Percentiles rank a stretch among this genome's conserved stretches.
These are phyloP conservation scores for Bicyclus anynana DNA, from an alignment of 1,140 invertebrate species.

Conservation along the genomic window DNA sequence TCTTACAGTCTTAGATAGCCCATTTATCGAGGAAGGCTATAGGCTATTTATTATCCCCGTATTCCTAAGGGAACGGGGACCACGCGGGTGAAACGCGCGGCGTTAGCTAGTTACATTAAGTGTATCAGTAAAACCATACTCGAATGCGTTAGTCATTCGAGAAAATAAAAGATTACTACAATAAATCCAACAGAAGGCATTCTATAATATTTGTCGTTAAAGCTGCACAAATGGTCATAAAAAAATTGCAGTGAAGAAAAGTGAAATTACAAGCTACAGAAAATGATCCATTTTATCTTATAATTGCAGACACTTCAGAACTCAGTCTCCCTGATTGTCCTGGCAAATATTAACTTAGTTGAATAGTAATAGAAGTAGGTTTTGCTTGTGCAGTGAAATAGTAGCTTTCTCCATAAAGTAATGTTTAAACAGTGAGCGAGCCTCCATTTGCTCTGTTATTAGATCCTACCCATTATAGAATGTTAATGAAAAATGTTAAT, in stretches of 20 bases:
- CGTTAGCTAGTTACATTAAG: too few species aligned
- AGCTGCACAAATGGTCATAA: not conserved
- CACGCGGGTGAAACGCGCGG: too few species aligned
- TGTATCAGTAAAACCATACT: too few species aligned
- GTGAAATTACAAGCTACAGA: not conserved
- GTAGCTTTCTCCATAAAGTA: slow-evolving; percentile 12
- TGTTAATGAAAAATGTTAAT: slow-evolving; percentile 7
- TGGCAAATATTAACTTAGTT: not conserved
- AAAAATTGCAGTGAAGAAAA: not conserved
- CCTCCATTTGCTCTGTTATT: slow-evolving; percentile 9
- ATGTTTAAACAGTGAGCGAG: slow-evolving; percentile 3
- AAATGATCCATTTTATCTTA: slow-evolving; percentile 5
- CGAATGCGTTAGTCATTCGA: too few species aligned
- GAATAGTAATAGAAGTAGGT: not conserved
- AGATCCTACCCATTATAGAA: slow-evolving; percentile 9
- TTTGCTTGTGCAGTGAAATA: not conserved
- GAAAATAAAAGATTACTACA: too few species aligned
- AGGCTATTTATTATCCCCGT: too few species aligned
- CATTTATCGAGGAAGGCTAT: too few species aligned
- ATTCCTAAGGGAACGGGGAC: too few species aligned
- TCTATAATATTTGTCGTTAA: not conserved
- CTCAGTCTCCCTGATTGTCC: not conserved
- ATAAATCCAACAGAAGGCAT: too few species aligned
- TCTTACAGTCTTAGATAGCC: too few species aligned
- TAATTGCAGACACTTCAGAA: not conserved